Evolutionary conservation across 2,113 vertebrate genomes (phyloP).

Genomic region (Triplophysa dalaica): DNA sequence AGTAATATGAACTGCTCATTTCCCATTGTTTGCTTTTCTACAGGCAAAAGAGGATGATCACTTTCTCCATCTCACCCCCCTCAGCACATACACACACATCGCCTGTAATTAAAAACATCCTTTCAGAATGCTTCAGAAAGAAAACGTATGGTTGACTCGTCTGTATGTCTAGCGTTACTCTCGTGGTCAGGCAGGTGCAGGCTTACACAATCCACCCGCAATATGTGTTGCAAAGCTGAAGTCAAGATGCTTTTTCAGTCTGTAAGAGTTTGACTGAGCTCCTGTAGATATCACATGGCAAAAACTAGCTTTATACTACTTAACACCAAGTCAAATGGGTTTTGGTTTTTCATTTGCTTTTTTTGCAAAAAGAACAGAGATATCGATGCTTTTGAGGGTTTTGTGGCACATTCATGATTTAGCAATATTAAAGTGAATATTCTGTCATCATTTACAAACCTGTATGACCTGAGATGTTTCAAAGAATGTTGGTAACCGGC

Average conservation of each 20-base stretch:
- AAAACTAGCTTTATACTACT: neutral
- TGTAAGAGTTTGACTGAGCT: neutral
- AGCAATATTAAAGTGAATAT: neutral
- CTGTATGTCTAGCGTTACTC: slow-evolving; percentile 23
- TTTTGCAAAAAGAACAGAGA: neutral
- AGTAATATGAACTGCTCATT: slow-evolving; percentile 75
- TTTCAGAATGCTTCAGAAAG: slow-evolving; percentile 40
- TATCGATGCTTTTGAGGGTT: neutral
- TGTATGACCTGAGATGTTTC: too few relatives aligned
- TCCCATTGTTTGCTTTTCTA: slow-evolving; percentile 75
- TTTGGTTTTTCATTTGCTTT: neutral
- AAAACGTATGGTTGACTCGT: slow-evolving; percentile 32
- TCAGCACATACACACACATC: slow-evolving; percentile 45
- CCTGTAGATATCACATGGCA: neutral
- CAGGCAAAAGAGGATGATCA: slow-evolving; percentile 62
- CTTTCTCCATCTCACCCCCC: slow-evolving; percentile 45
- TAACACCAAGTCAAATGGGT: too few relatives aligned
- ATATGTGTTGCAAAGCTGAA: neutral
- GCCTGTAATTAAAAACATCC: slow-evolving; percentile 58
- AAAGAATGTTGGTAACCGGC: too few relatives aligned
- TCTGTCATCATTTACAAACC: too few relatives aligned
- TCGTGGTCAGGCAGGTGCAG: neutral
- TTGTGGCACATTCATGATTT: neutral
- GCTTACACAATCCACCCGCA: neutral
- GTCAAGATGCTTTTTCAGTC: neutral